Evolutionary conservation across 2,113 vertebrate species (phyloP).

Genomic region (Xenotilapia flavipinnis): DNA sequence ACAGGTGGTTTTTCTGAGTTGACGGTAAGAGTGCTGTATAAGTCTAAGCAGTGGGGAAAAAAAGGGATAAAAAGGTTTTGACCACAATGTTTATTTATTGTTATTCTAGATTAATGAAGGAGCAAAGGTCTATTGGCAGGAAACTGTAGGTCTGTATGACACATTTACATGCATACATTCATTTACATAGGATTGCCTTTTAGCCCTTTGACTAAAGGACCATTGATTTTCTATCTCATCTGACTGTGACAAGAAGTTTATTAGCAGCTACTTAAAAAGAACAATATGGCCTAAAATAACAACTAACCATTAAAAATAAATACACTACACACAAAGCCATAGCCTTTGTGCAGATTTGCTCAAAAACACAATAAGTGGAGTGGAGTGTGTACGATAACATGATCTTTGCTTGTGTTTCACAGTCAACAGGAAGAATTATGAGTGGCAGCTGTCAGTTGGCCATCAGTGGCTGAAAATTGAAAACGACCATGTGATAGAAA

Average conservation of each 20-base stretch:
- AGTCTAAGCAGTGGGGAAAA: neutral
- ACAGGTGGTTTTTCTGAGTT: neutral
- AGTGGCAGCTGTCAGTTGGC: constrained; percentile 46
- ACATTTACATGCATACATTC: neutral
- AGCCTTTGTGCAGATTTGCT: neutral
- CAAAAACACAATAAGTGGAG: neutral
- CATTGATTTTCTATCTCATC: neutral
- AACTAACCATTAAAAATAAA: neutral
- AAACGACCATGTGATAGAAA: constrained; percentile 56
- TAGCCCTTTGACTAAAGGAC: neutral
- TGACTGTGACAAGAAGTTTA: neutral
- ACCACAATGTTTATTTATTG: neutral
- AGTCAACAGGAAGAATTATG: constrained; percentile 23
- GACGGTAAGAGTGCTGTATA: neutral
- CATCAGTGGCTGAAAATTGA: constrained; percentile 6
- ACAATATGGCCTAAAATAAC: neutral
- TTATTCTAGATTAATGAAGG: neutral
- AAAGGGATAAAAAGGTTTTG: neutral
- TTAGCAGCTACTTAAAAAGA: neutral
- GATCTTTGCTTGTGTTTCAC: neutral
- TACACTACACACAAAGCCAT: neutral
- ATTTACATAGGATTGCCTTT: neutral
- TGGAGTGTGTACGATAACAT: neutral
- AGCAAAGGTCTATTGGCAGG: neutral
- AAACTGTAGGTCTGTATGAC: neutral